These are phyloP conservation scores for Drosophila multiciliata DNA, from an alignment of 2,888 invertebrate species.

Conservation along the genomic window DNA sequence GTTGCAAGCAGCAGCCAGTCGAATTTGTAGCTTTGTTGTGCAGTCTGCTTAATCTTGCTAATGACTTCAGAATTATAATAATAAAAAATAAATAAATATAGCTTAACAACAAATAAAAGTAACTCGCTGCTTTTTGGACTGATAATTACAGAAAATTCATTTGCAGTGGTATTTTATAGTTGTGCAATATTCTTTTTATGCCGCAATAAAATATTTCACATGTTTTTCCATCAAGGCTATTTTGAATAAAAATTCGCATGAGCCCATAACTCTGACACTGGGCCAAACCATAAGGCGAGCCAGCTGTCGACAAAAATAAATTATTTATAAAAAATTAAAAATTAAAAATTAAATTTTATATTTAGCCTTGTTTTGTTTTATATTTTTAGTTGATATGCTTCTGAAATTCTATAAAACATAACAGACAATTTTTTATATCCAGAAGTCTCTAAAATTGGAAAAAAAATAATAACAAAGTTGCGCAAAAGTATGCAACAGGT, in stretches of 20 bases:
- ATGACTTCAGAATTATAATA: conserved; percentile 49
- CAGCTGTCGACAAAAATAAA: background rate
- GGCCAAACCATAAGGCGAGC: background rate
- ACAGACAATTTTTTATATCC: no score
- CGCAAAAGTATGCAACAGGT: background rate
- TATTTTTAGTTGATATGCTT: background rate
- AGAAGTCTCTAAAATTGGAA: background rate
- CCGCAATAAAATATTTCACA: background rate
- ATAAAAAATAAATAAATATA: conserved; percentile 30
- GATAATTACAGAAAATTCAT: background rate
- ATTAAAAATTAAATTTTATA: background rate
- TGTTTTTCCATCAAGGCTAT: background rate
- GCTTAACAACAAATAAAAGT: conserved; percentile 27
- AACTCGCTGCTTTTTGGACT: conserved; percentile 2
- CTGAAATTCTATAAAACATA: background rate
- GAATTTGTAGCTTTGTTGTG: conserved; percentile 21
- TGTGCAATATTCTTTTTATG: background rate
- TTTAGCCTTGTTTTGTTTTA: background rate
- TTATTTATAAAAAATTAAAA: background rate
- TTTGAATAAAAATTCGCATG: background rate
- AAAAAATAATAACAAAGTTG: no score
- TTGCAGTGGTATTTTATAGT: background rate
- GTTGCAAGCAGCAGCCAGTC: conserved; percentile 58
- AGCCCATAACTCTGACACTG: background rate
- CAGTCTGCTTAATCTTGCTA: conserved; percentile 28